These are phyloP conservation scores for Scopus umbretta DNA, from an alignment of 2,113 vertebrate genomes.

Conservation along the genomic window DNA sequence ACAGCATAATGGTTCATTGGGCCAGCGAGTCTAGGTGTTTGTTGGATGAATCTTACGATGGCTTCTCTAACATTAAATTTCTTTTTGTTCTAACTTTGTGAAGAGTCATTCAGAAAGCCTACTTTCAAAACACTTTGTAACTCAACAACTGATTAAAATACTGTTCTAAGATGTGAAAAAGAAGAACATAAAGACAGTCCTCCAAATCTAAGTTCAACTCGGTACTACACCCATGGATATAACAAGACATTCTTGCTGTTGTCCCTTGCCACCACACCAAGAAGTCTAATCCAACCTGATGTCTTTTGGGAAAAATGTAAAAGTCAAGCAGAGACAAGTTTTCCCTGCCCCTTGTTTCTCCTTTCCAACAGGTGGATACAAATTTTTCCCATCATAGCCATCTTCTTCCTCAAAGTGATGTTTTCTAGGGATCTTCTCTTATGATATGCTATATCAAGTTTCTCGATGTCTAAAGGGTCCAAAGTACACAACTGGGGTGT, in stretches of 20 bases:
- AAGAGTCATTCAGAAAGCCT: not conserved
- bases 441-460: not conserved
- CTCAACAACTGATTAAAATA: not conserved
- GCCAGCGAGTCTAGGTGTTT: not conserved
- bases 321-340: not conserved
- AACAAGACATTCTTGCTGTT: not conserved
- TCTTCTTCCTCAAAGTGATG: not conserved
- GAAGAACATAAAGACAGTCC: not conserved
- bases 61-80: not conserved
- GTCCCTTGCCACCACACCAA: not conserved
- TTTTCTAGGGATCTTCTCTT: not conserved
- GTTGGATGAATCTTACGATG: not conserved
- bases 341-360: not conserved
- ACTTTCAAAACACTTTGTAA: not conserved
- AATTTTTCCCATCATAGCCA: not conserved
- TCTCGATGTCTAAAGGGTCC: not conserved
- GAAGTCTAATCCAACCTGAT: not conserved
- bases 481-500: not conserved
- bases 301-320: not conserved
- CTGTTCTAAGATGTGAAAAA: not conserved
- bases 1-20: not conserved
- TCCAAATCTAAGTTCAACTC: not conserved
- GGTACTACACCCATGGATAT: rapidly evolving
- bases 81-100: not conserved
- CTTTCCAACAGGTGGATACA: not conserved